Conservation (phyloP, 1,140 invertebrate genomes). For the Anastrepha ludens region DNA sequence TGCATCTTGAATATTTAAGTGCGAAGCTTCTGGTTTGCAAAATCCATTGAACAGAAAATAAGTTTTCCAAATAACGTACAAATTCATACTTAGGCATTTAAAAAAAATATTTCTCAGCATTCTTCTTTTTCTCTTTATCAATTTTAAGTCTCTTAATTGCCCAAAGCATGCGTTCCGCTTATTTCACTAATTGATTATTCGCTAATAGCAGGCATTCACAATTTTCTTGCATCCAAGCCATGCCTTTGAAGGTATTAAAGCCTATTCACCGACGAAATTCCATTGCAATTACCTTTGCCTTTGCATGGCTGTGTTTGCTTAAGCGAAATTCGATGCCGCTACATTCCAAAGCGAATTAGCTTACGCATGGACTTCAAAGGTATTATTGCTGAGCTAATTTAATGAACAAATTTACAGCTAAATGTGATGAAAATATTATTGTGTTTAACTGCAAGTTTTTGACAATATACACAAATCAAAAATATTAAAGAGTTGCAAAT, state of each 20-base stretch:
- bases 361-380: too few relatives aligned
- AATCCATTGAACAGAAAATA: too few relatives aligned
- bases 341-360: background rate
- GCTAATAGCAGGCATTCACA: background rate
- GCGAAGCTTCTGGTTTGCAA: too few relatives aligned
- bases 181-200: background rate
- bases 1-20: too few relatives aligned
- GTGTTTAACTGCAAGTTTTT: background rate
- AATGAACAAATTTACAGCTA: constrained; percentile 2
- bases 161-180: too few relatives aligned
- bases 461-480: too few relatives aligned
- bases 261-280: constrained; percentile 1
- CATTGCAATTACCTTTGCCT: background rate
- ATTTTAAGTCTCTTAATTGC: too few relatives aligned
- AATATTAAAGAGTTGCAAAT: too few relatives aligned
- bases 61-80: too few relatives aligned
- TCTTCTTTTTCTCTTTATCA: too few relatives aligned
- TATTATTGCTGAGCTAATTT: background rate
- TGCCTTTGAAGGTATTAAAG: background rate
- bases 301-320: background rate
- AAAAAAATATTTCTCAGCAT: too few relatives aligned
- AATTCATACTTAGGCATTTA: too few relatives aligned
- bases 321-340: background rate
- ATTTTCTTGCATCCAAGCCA: background rate
- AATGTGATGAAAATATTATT: background rate